Conservation (phyloP, 2,113 vertebrate genomes). For the Gallinago undulata region DNA sequence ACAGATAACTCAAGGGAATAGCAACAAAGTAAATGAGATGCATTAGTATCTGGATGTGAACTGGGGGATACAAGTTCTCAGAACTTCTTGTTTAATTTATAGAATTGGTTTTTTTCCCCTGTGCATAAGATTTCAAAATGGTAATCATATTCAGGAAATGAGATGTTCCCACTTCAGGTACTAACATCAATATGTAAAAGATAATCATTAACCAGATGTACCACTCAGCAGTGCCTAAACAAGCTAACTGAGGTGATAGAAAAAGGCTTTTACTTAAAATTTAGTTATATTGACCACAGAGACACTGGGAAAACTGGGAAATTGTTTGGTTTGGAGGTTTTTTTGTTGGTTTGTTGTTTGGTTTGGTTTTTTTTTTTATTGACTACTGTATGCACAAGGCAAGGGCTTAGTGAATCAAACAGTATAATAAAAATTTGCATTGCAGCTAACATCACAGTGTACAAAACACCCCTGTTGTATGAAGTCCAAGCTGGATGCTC, state of each 20-base stretch:
- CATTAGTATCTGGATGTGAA: constrained; percentile 90
- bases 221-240: constrained; percentile 70
- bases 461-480: not conserved
- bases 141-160: constrained; percentile 76
- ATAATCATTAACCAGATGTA: constrained; percentile 74
- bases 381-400: not conserved
- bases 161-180: constrained; percentile 77
- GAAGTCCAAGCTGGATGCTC: not conserved
- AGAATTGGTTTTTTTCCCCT: constrained; percentile 70
- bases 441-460: not conserved
- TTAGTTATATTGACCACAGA: constrained; percentile 18
- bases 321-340: not conserved
- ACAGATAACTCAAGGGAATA: constrained; percentile 90
- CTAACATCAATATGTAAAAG: constrained; percentile 80
- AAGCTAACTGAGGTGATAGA: constrained; percentile 69
- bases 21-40: constrained; percentile 89
- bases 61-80: constrained; percentile 89
- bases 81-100: constrained; percentile 91
- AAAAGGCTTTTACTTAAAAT: constrained; percentile 57
- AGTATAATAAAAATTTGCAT: constrained; percentile 28
- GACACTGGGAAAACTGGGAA: not conserved
- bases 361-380: not conserved
- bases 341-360: not conserved
- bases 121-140: constrained; percentile 81
- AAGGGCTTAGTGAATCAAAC: not conserved